These are phyloP conservation scores for Gila orcuttii DNA, from an alignment of 2,113 vertebrate genomes.

Conservation along the genomic window DNA sequence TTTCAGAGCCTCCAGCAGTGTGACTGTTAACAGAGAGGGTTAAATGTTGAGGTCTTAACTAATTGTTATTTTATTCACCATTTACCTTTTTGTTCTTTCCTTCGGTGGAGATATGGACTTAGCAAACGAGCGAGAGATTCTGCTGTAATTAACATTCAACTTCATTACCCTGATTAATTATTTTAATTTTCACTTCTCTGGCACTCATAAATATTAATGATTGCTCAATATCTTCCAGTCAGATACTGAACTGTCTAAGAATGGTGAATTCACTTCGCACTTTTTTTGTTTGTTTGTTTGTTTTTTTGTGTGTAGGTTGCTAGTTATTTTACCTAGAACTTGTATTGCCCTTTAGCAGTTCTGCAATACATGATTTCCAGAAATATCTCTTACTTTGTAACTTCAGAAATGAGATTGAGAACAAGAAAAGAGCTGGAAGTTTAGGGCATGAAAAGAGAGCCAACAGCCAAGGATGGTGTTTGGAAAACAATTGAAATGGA, in stretches of 20 bases:
- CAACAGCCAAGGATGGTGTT: not conserved
- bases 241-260: slow-evolving; percentile 50
- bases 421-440: not conserved
- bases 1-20: not conserved
- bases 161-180: slow-evolving; percentile 63
- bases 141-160: slow-evolving; percentile 62
- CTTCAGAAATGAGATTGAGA: not conserved
- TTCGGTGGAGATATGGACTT: slow-evolving; percentile 20
- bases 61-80: slow-evolving; percentile 55
- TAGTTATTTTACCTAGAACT: not conserved
- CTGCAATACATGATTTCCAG: not conserved
- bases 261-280: slow-evolving; percentile 48
- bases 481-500: slow-evolving; percentile 21
- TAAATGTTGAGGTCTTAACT: slow-evolving; percentile 45
- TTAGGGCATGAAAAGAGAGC: slow-evolving; percentile 26
- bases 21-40: not conserved
- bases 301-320: not conserved
- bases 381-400: not conserved
- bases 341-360: not conserved
- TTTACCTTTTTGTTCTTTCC: slow-evolving; percentile 52
- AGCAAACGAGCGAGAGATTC: slow-evolving; percentile 31
- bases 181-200: slow-evolving; percentile 56
- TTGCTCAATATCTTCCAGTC: slow-evolving; percentile 50
- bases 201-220: slow-evolving; percentile 62
- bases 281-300: not conserved